Evolutionary conservation across 2,888 invertebrate species (phyloP).

Genomic region (Chloromyia formosa): DNA sequence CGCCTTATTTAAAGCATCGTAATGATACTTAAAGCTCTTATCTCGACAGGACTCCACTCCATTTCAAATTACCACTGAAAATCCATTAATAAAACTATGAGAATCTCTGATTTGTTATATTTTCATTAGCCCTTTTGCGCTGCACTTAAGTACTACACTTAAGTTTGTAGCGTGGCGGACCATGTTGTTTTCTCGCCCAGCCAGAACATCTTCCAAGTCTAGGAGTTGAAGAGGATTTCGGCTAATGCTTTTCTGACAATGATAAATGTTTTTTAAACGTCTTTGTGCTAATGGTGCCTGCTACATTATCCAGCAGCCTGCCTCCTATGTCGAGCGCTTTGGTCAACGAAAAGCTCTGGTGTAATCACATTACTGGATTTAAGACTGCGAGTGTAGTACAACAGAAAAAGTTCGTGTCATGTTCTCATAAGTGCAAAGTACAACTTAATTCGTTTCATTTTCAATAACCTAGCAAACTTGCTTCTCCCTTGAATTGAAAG

Average conservation of each 20-base stretch:
- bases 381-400: not conserved
- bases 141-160: not conserved
- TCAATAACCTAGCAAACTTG: no score
- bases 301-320: slow-evolving; percentile 8
- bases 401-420: slow-evolving; percentile 28
- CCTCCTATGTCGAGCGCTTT: not conserved
- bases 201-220: not conserved
- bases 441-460: slow-evolving; percentile 4
- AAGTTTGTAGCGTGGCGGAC: not conserved
- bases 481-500: no score
- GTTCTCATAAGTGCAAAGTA: slow-evolving; percentile 3
- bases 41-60: not conserved
- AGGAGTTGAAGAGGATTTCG: slow-evolving; percentile 15
- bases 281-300: slow-evolving; percentile 28
- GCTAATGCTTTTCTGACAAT: slow-evolving; percentile 43
- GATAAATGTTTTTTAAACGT: slow-evolving; percentile 38
- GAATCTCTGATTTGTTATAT: slow-evolving; percentile 10
- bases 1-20: no score
- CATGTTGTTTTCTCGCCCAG: not conserved
- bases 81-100: slow-evolving; percentile 2
- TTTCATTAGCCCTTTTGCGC: slow-evolving; percentile 27
- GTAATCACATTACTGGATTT: slow-evolving; percentile 37
- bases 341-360: slow-evolving; percentile 16
- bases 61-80: not conserved
- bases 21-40: no score